A percentile compares a stretch with the other conserved stretches of the same genome.
Conservation (phyloP, 2,797 vertebrate species). For the Ficedula albicollis region DNA sequence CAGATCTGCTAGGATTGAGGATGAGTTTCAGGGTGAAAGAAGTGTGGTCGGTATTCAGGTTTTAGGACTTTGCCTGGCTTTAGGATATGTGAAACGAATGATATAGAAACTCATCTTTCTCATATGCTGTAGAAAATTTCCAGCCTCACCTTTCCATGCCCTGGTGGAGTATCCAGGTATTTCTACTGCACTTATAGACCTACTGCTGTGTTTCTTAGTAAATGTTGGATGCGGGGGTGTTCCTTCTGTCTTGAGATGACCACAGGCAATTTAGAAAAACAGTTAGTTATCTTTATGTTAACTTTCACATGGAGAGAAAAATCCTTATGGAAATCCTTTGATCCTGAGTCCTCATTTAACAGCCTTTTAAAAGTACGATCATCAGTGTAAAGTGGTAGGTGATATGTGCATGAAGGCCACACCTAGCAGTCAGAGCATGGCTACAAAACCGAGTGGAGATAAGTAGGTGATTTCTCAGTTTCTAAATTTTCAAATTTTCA, state of each 20-base stretch:
- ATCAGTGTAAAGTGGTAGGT: neutral
- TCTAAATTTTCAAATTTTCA: constrained; percentile 21
- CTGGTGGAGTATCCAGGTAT: neutral
- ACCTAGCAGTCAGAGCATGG: neutral
- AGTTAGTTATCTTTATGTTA: neutral
- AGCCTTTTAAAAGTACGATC: neutral
- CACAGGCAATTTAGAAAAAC: neutral
- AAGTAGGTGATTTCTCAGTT: neutral
- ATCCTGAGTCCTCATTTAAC: neutral
- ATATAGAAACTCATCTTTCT: neutral
- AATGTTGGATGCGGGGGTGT: neutral
- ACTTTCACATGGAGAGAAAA: neutral
- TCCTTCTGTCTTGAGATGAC: neutral
- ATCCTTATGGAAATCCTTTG: fast-evolving
- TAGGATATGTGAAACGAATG: neutral
- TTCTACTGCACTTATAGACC: neutral
- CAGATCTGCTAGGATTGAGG: neutral
- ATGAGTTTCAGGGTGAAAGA: neutral
- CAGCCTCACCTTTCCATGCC: neutral
- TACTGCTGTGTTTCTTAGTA: neutral
- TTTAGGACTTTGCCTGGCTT: neutral
- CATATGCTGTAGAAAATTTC: neutral
- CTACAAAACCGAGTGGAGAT: neutral
- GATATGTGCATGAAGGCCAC: neutral
- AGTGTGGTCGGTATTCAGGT: neutral